Base-by-base conservation (phyloP, 1,140 invertebrate genomes). In the Formica exsecta region DNA sequence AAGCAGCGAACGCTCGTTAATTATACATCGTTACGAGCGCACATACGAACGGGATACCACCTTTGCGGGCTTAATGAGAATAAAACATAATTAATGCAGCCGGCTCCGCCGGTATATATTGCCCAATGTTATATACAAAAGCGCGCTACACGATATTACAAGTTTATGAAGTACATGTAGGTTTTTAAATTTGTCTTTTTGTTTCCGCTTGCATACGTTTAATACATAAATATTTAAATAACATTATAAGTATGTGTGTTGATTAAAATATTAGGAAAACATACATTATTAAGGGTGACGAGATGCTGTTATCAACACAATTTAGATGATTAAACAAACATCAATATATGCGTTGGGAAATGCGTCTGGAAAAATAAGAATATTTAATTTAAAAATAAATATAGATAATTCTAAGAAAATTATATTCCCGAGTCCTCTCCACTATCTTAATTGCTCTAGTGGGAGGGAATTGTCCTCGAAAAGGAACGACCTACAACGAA, bases 71-170 rank as follows among this genome's bases (percentile, higher is more conserved):
- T 74, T 83, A 83, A 83, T 83, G 79, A 74, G 68, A 83, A 83
- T 83, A 74, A 83, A 83, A 71, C 68, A 73, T 83, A 83, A 83
- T 83, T 83, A 83, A 83, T 83, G 38, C 68, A 83, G 36, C 79
- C 22, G 44, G 68, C 57, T 25, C 29, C 11, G 51, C 25, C 11
- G 13, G 19, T 25, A 29, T 29, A 54, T 61, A 83, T 62, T 41
- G 3, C 41, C 32, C 22, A 11, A 36, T 38, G 66, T 81, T 80
- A 80, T 51, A 48, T 48, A 44, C 62, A 51, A 59, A 61, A 71
- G 25, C 66, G 16, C 32, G 8, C 29, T 44, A 44, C 44, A 4
- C 22, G 38, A 81, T 81, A 5, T 74, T 83, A 74, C 44, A 36
- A 73, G 74, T 74, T 83, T 83, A 83, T 36, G 25, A 8, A 8